These are phyloP conservation scores for Arctopsyche grandis DNA, from an alignment of 1,140 invertebrate species.

Conservation along the genomic window DNA sequence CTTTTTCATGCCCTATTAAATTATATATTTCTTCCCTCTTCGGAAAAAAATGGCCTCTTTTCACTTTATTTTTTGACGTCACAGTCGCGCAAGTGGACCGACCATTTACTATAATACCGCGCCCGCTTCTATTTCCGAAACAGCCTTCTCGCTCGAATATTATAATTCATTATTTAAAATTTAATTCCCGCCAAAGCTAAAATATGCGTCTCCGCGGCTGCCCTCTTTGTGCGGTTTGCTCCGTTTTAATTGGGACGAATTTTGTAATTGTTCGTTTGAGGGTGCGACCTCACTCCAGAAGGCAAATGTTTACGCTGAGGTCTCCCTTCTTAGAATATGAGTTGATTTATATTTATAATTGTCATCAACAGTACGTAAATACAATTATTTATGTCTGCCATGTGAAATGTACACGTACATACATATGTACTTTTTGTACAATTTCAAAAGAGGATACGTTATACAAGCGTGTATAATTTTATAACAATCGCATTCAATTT, in stretches of 20 bases:
- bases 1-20: slow-evolving; percentile 25
- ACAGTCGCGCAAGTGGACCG: background rate
- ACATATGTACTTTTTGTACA: no score
- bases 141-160: no score
- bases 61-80: background rate
- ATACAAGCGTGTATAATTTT: no score
- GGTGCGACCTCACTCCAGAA: background rate
- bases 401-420: no score
- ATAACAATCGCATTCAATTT: no score
- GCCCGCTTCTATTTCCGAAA: background rate
- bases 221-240: background rate
- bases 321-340: background rate
- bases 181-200: background rate
- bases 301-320: background rate
- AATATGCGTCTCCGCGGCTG: background rate
- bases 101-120: background rate
- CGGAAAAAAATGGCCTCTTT: background rate
- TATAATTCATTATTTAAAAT: slow-evolving; percentile 1
- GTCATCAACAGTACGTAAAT: no score
- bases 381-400: no score
- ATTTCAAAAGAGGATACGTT: no score
- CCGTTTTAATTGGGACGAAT: background rate
- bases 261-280: background rate
- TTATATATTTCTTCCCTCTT: background rate
- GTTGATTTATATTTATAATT: no score